These are phyloP conservation scores for Enteromius afrohamiltoni DNA, from an alignment of 2,797 vertebrate genomes.

Conservation along the genomic window DNA sequence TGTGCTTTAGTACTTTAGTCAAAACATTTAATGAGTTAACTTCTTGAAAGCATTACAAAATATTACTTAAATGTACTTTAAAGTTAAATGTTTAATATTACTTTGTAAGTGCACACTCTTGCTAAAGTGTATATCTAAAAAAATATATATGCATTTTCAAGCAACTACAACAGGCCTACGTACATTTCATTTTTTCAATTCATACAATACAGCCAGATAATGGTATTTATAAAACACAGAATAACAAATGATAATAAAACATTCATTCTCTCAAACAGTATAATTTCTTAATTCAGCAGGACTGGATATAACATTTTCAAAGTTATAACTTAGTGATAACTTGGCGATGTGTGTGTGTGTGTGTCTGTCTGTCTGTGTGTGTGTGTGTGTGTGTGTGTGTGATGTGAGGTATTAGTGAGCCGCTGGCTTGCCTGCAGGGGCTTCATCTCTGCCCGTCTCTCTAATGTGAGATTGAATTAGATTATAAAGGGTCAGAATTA, in stretches of 20 bases:
- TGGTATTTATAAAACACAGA: not conserved
- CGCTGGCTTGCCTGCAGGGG: not conserved
- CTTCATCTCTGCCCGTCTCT: slow-evolving; percentile 64
- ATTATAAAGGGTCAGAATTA: slow-evolving; percentile 68
- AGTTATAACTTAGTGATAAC: too few relatives aligned
- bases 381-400: not conserved
- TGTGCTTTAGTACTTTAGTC: too few relatives aligned
- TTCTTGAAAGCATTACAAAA: too few relatives aligned
- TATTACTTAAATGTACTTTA: not conserved
- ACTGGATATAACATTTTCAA: not conserved
- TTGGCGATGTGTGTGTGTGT: not conserved
- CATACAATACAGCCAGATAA: not conserved
- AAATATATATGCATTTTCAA: not conserved
- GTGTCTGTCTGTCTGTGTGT: not conserved
- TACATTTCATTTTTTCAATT: not conserved
- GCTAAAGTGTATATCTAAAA: not conserved
- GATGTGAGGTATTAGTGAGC: slow-evolving; percentile 11
- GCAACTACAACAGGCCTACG: not conserved
- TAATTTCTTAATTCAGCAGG: not conserved
- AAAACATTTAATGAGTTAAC: too few relatives aligned
- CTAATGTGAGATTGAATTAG: slow-evolving; percentile 74
- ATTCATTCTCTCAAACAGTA: not conserved
- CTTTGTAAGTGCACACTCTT: not conserved
- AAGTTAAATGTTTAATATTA: not conserved
- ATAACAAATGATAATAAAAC: not conserved